phyloP scores from a whole-genome alignment of 2,888 invertebrate species.

The Melanostoma mellinum region DNA sequence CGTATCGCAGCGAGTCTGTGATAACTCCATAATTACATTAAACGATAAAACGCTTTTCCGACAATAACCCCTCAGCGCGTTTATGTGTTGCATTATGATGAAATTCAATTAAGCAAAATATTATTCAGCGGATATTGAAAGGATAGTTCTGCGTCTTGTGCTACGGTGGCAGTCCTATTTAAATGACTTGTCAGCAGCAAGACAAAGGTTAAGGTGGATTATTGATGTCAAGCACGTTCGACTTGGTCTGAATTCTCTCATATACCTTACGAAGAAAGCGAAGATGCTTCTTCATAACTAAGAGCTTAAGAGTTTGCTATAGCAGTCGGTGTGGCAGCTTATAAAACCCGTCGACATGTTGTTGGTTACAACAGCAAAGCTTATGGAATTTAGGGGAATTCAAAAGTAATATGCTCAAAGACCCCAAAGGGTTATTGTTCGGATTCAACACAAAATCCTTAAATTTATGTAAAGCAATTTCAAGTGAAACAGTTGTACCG shows the following conservation, averaged over 20 bases:
- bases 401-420: too few relatives aligned
- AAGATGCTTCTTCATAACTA: not conserved
- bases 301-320: not conserved
- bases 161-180: not conserved
- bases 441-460: too few relatives aligned
- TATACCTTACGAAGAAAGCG: not conserved
- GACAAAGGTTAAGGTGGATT: slow-evolving; percentile 16
- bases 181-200: not conserved
- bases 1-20: not conserved
- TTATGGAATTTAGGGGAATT: too few relatives aligned
- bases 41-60: slow-evolving; percentile 43
- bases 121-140: slow-evolving; percentile 39
- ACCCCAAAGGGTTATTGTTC: too few relatives aligned
- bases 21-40: slow-evolving; percentile 51
- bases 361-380: too few relatives aligned
- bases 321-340: too few relatives aligned
- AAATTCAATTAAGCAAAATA: slow-evolving; percentile 56
- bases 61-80: slow-evolving; percentile 29
- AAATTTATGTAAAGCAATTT: too few relatives aligned
- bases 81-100: slow-evolving; percentile 46
- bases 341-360: too few relatives aligned
- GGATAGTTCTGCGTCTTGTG: slow-evolving; percentile 21
- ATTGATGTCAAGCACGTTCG: slow-evolving; percentile 7
- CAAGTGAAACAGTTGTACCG: too few relatives aligned
- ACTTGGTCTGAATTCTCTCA: not conserved